phyloP scores from a whole-genome alignment of 2,888 invertebrate genomes.

The Ephialtes manifestator region DNA sequence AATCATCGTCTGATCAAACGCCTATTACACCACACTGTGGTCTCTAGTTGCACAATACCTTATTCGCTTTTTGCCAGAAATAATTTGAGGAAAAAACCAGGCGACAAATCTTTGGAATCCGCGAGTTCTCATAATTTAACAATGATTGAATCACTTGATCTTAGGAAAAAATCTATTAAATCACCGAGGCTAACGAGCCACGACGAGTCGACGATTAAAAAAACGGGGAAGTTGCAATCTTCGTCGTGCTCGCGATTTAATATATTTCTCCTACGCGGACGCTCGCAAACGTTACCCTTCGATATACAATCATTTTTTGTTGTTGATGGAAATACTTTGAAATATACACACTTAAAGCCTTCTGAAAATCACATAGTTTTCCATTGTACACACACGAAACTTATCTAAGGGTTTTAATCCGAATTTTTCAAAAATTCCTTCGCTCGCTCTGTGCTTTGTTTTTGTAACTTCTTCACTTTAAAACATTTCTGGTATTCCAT shows the following conservation, averaged over 20 bases:
- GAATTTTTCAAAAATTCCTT: constrained; percentile 43
- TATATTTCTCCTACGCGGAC: constrained; percentile 6
- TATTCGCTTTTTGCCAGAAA: constrained; percentile 30
- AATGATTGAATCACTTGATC: constrained; percentile 33
- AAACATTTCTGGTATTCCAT: constrained; percentile 40
- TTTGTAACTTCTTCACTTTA: not conserved
- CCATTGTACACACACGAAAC: constrained; percentile 68
- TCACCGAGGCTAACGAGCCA: constrained; percentile 22
- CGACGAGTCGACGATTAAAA: constrained; percentile 20
- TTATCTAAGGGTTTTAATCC: constrained; percentile 62
- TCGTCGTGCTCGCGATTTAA: constrained; percentile 17
- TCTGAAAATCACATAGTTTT: constrained; percentile 74
- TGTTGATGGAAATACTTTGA: constrained; percentile 11
- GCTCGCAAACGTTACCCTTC: constrained; percentile 3
- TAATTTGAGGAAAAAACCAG: constrained; percentile 11
- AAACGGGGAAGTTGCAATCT: constrained; percentile 58
- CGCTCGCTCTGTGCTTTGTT: constrained; percentile 13
- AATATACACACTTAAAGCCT: constrained; percentile 74
- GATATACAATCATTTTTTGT: constrained; percentile 40
- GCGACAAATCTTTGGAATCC: constrained; percentile 25
- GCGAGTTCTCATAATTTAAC: constrained; percentile 8
- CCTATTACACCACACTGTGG: constrained; percentile 33
- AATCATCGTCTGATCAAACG: constrained; percentile 34
- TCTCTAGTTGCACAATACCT: constrained; percentile 27
- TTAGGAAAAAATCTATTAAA: constrained; percentile 25